Conservation (phyloP, 2,888 invertebrate genomes). For the Meiosimyza decipiens region DNA sequence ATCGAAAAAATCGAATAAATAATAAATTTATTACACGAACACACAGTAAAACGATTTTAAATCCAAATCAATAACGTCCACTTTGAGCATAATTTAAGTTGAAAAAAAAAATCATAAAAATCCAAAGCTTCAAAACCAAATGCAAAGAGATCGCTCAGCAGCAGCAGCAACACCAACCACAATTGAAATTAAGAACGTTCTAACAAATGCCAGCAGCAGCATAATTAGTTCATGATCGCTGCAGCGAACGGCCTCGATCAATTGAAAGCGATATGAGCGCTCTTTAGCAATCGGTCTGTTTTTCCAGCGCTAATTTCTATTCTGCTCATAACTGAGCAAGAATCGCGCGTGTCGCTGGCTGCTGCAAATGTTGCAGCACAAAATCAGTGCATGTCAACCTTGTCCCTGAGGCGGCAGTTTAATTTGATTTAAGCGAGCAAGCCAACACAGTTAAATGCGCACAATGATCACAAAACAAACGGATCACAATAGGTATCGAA, state of each 20-base stretch:
- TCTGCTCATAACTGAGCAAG: too few species aligned
- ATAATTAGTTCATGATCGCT: slow-evolving; percentile 26
- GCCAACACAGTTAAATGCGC: not conserved
- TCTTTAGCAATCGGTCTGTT: too few species aligned
- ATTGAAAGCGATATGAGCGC: not conserved
- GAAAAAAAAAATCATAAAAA: too few species aligned
- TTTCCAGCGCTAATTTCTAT: too few species aligned
- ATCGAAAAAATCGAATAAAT: too few species aligned
- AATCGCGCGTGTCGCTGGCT: not conserved
- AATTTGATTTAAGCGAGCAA: slow-evolving; percentile 1
- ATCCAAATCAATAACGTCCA: slow-evolving; percentile 12
- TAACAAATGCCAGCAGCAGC: slow-evolving; percentile 25
- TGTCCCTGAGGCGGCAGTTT: slow-evolving; percentile 19
- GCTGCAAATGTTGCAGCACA: not conserved
- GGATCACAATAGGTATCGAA: too few species aligned
- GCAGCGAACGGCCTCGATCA: not conserved
- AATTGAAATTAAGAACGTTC: slow-evolving; percentile 21
- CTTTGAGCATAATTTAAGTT: not conserved
- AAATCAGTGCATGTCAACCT: slow-evolving; percentile 24
- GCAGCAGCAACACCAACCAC: not conserved
- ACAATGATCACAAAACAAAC: not conserved
- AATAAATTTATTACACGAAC: too few species aligned
- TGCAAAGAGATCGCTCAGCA: slow-evolving; percentile 20
- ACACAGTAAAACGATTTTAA: not conserved
- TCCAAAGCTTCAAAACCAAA: too few species aligned